Evolutionary conservation across 2,113 vertebrate species (phyloP).

Genomic region (Syrrhaptes paradoxus): DNA sequence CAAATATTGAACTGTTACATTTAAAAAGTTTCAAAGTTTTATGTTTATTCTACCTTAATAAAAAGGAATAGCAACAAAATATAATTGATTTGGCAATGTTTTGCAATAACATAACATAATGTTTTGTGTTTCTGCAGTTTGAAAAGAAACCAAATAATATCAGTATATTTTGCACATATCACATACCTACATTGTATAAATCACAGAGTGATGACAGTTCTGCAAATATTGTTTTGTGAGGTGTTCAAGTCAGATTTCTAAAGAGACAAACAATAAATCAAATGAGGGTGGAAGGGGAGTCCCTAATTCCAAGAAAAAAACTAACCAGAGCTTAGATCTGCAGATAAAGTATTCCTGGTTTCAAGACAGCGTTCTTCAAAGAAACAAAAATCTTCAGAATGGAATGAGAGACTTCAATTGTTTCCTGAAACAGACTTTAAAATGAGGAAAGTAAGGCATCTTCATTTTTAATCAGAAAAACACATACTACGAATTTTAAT

Average conservation of each 20-base stretch:
- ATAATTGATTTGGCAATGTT: slow-evolving; percentile 62
- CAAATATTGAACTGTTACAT: background rate
- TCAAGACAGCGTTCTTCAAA: slow-evolving; percentile 67
- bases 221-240: slow-evolving; percentile 57
- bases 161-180: slow-evolving; percentile 17
- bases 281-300: background rate
- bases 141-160: slow-evolving; percentile 1
- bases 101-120: slow-evolving; percentile 40
- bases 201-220: slow-evolving; percentile 43
- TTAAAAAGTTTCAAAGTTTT: slow-evolving; percentile 23
- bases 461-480: slow-evolving; percentile 72
- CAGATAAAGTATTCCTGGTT: slow-evolving; percentile 41
- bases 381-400: slow-evolving; percentile 55
- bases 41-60: background rate
- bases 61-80: slow-evolving; percentile 36
- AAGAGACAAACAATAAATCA: slow-evolving; percentile 55
- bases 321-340: slow-evolving; percentile 32
- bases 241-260: slow-evolving; percentile 55
- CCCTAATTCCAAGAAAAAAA: slow-evolving; percentile 7
- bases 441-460: slow-evolving; percentile 38
- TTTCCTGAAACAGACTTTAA: slow-evolving; percentile 67
- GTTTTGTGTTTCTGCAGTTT: slow-evolving; percentile 56
- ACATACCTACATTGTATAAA: slow-evolving; percentile 28
- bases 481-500: slow-evolving; percentile 53
- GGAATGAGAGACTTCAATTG: slow-evolving; percentile 43